These are phyloP conservation scores for Oasisia sp. DNA, from an alignment of 2,888 invertebrate species.

Conservation along the genomic window DNA sequence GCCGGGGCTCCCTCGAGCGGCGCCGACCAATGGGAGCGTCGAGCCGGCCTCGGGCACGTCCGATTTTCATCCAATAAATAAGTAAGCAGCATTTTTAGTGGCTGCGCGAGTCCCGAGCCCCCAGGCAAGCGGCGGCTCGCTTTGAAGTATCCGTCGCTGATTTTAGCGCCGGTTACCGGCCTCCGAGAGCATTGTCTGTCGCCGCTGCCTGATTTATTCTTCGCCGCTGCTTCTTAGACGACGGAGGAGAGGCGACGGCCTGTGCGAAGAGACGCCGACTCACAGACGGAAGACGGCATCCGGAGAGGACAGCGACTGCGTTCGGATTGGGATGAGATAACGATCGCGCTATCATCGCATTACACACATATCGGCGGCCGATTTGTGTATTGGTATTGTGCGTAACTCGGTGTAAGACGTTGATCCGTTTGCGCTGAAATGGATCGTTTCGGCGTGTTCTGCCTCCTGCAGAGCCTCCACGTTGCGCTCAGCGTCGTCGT, in stretches of 20 bases:
- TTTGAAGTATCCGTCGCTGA: constrained; percentile 12
- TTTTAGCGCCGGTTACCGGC: constrained; percentile 3
- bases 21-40: neutral
- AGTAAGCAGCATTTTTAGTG: constrained; percentile 13
- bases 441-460: neutral
- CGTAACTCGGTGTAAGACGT: neutral
- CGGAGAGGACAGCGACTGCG: neutral
- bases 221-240: neutral
- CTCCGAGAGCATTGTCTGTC: neutral
- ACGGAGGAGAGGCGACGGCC: neutral
- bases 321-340: neutral
- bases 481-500: neutral
- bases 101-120: neutral
- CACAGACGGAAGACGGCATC: neutral
- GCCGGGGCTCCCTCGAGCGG: neutral
- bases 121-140: neutral
- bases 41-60: neutral
- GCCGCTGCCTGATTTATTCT: neutral
- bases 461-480: neutral
- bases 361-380: neutral
- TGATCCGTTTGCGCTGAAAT: neutral
- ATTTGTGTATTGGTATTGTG: neutral
- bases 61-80: constrained; percentile 13
- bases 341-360: neutral
- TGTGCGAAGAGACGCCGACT: neutral